Base-by-base conservation (phyloP, 2,113 vertebrate genomes). In the Protobothrops flavoviridis region DNA sequence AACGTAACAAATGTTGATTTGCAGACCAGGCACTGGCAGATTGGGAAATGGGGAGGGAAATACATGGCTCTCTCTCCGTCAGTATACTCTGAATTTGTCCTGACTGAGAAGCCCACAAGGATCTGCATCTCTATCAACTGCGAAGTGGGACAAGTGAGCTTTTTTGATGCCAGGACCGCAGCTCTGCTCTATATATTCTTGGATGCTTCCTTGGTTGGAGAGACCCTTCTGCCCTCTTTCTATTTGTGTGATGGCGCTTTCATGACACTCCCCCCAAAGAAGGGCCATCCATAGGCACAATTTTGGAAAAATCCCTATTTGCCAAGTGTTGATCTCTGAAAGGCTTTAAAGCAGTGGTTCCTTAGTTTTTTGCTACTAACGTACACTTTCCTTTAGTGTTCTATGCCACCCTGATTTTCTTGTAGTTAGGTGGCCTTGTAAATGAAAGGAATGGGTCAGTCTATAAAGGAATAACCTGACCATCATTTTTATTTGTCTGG, bases 211-310 rank as follows among this genome's bases (percentile, higher is more conserved):
- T 90, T 74, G 29, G 10, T 10, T 74, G 48, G 61, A 53, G 48
- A 81, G 61, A 74, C 64, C 4, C 17, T 91, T 13, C n/a, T 15
- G 29, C 90, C 90, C 43, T 81, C 12, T 50, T 91, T 91, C 33
- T 81, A 2, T 33, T 4, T 53, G 45, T 0, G 4, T 3, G 10
- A n/a, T 0, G 12, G 29, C 0, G 1, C 1, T 4, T 69, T 0
- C 1, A 0, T 69, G 29, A 69, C 64, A 15, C 4, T 69, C 64
- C 64, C 29, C 64, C 15, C 4, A 64, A 64, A 64, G 9, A 29
- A 0, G 59, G 26, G 59, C 12, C 2, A 29, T 11, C 8, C 24
- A 9, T 61, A 26, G 26, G 2, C 2, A 24, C 17, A 55, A 55
- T 15, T 55, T 55, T 4, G 0, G 53, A 55, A 55, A 55, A 55